These are phyloP conservation scores for Myotis davidii DNA, from an alignment of 2,113 vertebrate species.

Conservation along the genomic window DNA sequence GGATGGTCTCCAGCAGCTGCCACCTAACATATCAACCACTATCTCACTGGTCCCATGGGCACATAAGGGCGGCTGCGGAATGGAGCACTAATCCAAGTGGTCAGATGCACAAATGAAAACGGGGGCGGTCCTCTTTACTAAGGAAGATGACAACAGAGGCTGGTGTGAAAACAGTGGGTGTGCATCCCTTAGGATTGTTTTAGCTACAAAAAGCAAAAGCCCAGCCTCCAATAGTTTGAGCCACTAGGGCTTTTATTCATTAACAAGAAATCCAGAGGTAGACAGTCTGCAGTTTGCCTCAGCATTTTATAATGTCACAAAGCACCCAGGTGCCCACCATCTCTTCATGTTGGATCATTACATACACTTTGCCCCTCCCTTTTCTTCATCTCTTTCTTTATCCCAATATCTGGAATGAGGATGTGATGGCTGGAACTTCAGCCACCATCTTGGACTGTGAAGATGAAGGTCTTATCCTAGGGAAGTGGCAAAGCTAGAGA, in stretches of 20 bases:
- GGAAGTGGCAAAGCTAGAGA: not conserved
- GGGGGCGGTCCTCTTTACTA: not conserved
- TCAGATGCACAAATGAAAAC: not conserved
- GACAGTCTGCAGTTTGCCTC: not conserved
- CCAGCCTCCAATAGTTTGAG: not conserved
- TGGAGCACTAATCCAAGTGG: not conserved
- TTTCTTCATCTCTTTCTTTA: not conserved
- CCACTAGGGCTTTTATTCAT: not conserved
- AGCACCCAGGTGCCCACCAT: not conserved
- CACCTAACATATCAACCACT: not conserved
- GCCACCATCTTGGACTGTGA: not conserved
- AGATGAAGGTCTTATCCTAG: not conserved
- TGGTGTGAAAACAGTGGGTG: not conserved
- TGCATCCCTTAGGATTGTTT: not conserved
- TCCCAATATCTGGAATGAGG: not conserved
- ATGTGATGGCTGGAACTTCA: not conserved
- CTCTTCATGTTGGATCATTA: not conserved
- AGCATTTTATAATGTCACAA: rapidly evolving
- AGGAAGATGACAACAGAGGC: not conserved
- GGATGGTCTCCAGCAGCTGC: not conserved
- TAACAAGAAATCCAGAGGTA: not conserved
- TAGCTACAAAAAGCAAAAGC: not conserved
- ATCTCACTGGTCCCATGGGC: not conserved
- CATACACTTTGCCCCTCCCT: not conserved
- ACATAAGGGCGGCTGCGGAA: not conserved